A percentile compares a stretch with the other conserved stretches of the same genome.
These are phyloP conservation scores for Euplexia lucipara DNA, from an alignment of 2,888 invertebrate species.

Conservation along the genomic window DNA sequence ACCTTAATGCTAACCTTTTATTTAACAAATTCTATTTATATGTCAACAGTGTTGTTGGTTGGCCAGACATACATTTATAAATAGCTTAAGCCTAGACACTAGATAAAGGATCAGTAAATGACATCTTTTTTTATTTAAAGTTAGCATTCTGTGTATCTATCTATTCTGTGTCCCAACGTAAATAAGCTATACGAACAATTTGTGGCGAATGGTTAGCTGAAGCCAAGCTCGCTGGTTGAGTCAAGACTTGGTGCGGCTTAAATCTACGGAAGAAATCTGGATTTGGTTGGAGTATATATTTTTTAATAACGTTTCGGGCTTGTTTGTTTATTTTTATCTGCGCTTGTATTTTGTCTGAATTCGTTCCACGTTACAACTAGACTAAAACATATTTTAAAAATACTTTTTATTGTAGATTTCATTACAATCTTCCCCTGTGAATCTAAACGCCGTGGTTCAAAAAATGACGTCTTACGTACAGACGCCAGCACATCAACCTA, in stretches of 20 bases:
- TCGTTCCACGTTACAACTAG: not conserved
- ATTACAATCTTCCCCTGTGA: not conserved
- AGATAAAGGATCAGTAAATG: too few relatives aligned
- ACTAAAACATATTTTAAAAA: not conserved
- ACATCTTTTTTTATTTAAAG: not conserved
- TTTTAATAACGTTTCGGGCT: conserved; percentile 24
- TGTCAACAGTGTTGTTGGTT: too few relatives aligned
- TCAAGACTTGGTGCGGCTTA: conserved; percentile 40
- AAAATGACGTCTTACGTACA: too few relatives aligned
- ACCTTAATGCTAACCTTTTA: too few relatives aligned
- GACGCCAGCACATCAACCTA: too few relatives aligned
- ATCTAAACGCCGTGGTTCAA: too few relatives aligned
- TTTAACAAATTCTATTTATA: too few relatives aligned
- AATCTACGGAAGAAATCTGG: conserved; percentile 12
- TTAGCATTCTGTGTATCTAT: conserved; percentile 5
- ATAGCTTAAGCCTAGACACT: too few relatives aligned
- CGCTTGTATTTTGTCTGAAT: not conserved
- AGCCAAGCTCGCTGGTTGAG: conserved; percentile 33
- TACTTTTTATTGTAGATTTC: not conserved
- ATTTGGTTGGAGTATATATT: conserved; percentile 14
- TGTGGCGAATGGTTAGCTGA: conserved; percentile 65
- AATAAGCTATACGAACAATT: conserved; percentile 79
- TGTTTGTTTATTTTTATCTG: conserved; percentile 1
- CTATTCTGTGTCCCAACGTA: conserved; percentile 55
- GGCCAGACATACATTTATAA: too few relatives aligned